Evolutionary conservation across 2,113 vertebrate genomes (phyloP).

Genomic region (Sclerurus mexicanus): DNA sequence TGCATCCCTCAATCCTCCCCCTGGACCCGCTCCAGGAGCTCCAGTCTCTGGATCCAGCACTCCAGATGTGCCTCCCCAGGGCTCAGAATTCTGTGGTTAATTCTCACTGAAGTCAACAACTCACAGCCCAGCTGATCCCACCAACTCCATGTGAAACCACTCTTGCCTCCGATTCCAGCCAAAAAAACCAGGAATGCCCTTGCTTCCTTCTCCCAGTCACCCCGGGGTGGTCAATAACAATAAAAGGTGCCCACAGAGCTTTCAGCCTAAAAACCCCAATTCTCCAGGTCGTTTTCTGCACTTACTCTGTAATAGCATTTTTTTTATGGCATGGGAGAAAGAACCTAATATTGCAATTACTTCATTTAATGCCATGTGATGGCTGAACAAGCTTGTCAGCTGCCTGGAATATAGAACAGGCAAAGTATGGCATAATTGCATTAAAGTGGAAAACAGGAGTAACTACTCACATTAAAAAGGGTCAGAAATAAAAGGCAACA

Average conservation of each 20-base stretch:
- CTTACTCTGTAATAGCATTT: not conserved
- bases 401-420: not conserved
- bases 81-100: not conserved
- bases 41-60: not conserved
- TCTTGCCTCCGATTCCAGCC: not conserved
- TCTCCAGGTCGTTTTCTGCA: not conserved
- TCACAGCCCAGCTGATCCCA: not conserved
- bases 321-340: not conserved
- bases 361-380: conserved; percentile 34
- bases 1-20: not conserved
- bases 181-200: not conserved
- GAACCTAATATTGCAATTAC: conserved; percentile 40
- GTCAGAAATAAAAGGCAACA: conserved; percentile 41
- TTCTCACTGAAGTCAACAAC: not conserved
- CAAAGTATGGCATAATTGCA: conserved; percentile 34
- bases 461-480: conserved; percentile 3
- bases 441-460: conserved; percentile 33
- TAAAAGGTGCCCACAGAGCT: not conserved
- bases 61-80: not conserved
- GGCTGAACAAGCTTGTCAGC: conserved; percentile 18
- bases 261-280: not conserved
- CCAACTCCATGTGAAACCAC: accelerated
- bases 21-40: not conserved
- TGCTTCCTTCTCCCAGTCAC: not conserved
- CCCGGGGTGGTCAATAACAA: not conserved